phyloP scores from a whole-genome alignment of 2,113 vertebrate species.

The Triplophysa tibetana region DNA sequence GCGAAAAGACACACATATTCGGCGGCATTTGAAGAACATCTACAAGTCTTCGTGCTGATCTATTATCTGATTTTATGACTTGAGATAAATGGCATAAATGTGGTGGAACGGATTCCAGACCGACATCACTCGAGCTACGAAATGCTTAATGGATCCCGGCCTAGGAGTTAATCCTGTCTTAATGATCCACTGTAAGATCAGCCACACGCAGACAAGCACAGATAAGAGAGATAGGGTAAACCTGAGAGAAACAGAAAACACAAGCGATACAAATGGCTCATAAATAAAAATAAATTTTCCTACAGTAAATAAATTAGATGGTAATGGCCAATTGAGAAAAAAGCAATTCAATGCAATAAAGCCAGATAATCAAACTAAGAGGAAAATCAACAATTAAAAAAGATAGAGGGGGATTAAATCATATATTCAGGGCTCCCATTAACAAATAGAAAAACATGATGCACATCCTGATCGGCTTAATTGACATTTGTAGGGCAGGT shows the following conservation, averaged over 20 bases:
- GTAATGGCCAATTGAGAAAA: neutral
- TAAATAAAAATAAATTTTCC: neutral
- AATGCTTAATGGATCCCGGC: conserved; percentile 44
- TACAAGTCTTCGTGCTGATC: conserved; percentile 23
- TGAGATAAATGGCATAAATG: conserved; percentile 22
- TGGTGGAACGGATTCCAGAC: conserved; percentile 13
- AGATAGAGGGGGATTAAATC: neutral
- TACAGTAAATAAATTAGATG: neutral
- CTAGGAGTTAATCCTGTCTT: conserved; percentile 61
- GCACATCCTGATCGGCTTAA: neutral
- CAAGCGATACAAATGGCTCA: neutral
- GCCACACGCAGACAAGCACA: conserved; percentile 36
- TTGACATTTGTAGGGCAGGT: neutral
- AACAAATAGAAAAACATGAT: neutral
- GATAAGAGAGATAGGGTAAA: neutral
- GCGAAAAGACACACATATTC: conserved; percentile 29
- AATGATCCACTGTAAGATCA: conserved; percentile 49
- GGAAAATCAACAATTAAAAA: neutral
- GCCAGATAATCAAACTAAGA: neutral
- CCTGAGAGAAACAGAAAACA: neutral
- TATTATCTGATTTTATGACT: conserved; percentile 37
- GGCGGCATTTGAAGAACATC: neutral
- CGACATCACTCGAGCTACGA: conserved; percentile 18
- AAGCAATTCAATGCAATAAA: neutral
- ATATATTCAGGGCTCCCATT: neutral